Evolutionary conservation across 2,797 vertebrate genomes (phyloP).

Genomic region (Diglossa cyanea): DNA sequence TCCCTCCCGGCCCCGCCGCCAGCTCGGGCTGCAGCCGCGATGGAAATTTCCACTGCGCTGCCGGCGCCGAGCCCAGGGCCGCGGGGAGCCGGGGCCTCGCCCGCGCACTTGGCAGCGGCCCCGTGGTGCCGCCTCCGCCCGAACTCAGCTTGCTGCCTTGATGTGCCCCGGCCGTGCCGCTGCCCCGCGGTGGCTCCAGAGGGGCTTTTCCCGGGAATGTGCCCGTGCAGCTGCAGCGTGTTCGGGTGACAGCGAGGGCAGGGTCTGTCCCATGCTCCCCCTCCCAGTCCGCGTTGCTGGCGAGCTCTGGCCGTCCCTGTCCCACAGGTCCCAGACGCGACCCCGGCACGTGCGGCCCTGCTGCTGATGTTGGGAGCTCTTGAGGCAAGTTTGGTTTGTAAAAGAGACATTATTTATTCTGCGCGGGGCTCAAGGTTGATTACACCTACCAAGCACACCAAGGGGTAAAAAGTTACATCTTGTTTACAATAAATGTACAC

Average conservation of each 20-base stretch:
- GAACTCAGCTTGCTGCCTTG: fast-evolving
- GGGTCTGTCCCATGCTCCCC: fast-evolving
- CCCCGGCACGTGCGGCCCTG: not conserved
- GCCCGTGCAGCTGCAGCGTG: fast-evolving
- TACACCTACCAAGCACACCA: not conserved
- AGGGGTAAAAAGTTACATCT: not conserved
- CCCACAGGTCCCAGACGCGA: fast-evolving
- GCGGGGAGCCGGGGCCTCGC: not conserved
- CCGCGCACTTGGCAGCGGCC: not conserved
- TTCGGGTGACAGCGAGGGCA: fast-evolving
- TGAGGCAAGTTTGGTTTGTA: not conserved
- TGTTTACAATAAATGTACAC: not conserved
- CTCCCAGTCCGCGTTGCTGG: fast-evolving
- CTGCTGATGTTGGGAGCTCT: not conserved
- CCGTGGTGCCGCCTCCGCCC: not conserved
- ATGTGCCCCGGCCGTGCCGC: fast-evolving
- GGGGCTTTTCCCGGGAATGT: fast-evolving
- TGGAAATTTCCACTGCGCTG: constrained; percentile 59
- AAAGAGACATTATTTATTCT: not conserved
- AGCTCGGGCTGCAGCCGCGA: fast-evolving
- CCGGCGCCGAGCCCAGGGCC: not conserved
- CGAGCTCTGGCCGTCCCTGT: fast-evolving
- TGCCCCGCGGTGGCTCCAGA: fast-evolving
- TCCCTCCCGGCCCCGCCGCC: not conserved
- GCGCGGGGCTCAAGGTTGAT: fast-evolving